Conservation (phyloP, 2,888 invertebrate genomes). For the Ephialtes manifestator region DNA sequence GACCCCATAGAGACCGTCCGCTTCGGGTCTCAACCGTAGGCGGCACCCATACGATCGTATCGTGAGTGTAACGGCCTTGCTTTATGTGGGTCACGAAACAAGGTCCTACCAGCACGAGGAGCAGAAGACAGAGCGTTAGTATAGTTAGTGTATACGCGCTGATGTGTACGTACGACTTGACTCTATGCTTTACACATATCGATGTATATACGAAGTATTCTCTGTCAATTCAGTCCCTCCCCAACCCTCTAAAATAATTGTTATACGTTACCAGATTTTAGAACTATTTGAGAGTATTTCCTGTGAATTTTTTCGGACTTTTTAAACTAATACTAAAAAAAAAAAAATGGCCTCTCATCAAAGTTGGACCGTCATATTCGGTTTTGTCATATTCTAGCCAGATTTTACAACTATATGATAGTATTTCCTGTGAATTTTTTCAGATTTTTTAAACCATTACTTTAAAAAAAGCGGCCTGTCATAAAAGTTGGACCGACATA, state of each 20-base stretch:
- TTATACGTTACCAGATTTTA: not conserved
- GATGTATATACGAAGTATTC: not conserved
- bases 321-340: too few relatives aligned
- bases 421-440: too few relatives aligned
- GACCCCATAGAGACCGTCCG: conserved; percentile 69
- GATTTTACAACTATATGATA: too few relatives aligned
- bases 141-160: conserved; percentile 2
- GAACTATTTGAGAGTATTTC: not conserved
- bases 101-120: conserved; percentile 83
- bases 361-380: too few relatives aligned
- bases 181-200: not conserved
- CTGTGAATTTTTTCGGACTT: too few relatives aligned
- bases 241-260: not conserved
- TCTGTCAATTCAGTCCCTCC: not conserved
- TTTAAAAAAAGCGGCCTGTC: too few relatives aligned
- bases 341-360: too few relatives aligned
- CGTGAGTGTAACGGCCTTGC: conserved; percentile 85
- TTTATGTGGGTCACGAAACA: conserved; percentile 86
- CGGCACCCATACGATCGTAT: conserved; percentile 78
- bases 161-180: not conserved
- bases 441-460: too few relatives aligned
- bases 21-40: conserved; percentile 66
- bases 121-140: conserved; percentile 60
- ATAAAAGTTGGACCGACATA: too few relatives aligned
- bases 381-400: too few relatives aligned